Percentiles rank a stretch among this genome's conserved stretches.
These are phyloP conservation scores for Drosophila mimica DNA, from an alignment of 2,888 invertebrate species.

Conservation along the genomic window DNA sequence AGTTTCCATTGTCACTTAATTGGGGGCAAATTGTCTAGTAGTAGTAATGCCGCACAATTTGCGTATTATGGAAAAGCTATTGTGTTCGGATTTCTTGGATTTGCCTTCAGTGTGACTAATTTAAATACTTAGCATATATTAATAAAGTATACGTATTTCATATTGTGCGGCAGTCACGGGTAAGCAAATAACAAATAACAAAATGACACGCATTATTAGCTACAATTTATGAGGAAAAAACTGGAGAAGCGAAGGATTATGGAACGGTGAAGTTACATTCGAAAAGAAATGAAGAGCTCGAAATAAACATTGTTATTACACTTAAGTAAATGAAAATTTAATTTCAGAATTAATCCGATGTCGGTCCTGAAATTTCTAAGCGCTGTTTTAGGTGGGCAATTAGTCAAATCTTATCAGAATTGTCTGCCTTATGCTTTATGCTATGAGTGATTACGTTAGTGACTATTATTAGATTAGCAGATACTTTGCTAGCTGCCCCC, in stretches of 20 bases:
- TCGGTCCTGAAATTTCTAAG: neutral
- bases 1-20: conserved; percentile 70
- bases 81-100: conserved; percentile 43
- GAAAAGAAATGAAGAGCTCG: neutral
- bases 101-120: conserved; percentile 8
- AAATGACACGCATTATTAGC: conserved; percentile 14
- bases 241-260: neutral
- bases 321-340: neutral
- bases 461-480: neutral
- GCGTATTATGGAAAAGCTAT: conserved; percentile 38
- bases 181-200: conserved; percentile 15
- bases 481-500: neutral
- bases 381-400: neutral
- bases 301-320: neutral
- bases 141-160: neutral
- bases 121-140: conserved; percentile 1
- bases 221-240: conserved; percentile 7
- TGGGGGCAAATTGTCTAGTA: conserved; percentile 49
- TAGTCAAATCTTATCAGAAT: neutral
- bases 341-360: neutral
- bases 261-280: neutral
- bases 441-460: neutral
- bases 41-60: conserved; percentile 35
- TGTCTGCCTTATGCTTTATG: neutral
- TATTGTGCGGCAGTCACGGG: conserved; percentile 19